A percentile compares a stretch with the other conserved stretches of the same genome.
phyloP scores from a whole-genome alignment of 2,797 vertebrate species.

The Darevskia nairensis region DNA sequence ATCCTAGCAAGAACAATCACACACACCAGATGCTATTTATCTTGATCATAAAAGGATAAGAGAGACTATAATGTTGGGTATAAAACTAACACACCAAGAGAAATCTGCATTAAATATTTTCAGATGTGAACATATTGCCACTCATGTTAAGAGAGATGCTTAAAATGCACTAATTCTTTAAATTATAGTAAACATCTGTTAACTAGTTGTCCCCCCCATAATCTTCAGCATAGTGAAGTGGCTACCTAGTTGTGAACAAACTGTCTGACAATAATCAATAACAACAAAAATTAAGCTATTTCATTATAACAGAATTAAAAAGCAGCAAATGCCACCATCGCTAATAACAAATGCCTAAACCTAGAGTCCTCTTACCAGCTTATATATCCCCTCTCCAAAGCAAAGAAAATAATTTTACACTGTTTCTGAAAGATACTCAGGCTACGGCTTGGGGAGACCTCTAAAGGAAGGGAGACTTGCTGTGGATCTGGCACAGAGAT shows the following conservation, averaged over 20 bases:
- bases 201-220: not conserved
- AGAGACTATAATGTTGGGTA: not conserved
- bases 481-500: too few species aligned
- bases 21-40: not conserved
- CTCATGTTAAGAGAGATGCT: not conserved
- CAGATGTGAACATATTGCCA: not conserved
- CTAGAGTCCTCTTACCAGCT: not conserved
- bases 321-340: not conserved
- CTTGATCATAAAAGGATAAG: not conserved
- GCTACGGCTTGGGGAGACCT: not conserved
- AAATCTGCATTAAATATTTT: not conserved
- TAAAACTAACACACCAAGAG: not conserved
- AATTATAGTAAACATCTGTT: not conserved
- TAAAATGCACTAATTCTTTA: not conserved
- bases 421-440: not conserved
- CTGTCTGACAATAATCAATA: not conserved
- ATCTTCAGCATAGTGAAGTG: not conserved
- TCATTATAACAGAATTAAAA: not conserved
- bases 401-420: not conserved
- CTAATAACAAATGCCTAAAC: not conserved
- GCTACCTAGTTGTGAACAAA: not conserved
- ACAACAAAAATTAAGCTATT: not conserved
- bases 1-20: not conserved
- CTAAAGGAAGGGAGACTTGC: too few species aligned
- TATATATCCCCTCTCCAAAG: not conserved